Conservation (phyloP, 2,113 vertebrate genomes). For the Corynorhinus townsendii region DNA sequence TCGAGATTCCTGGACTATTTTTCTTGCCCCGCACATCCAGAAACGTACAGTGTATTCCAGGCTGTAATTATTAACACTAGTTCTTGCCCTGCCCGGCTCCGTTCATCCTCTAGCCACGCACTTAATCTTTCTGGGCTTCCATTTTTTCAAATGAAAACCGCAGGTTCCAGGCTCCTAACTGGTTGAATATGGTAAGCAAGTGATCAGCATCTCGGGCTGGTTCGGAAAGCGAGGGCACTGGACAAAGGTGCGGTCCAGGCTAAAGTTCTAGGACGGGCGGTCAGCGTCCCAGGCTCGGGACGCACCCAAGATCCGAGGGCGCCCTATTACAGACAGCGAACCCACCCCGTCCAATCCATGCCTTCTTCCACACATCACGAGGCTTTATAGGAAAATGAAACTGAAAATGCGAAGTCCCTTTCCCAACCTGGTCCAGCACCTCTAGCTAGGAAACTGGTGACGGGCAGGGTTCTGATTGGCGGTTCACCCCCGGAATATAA, state of each 20-base stretch:
- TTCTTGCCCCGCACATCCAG: neutral
- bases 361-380: neutral
- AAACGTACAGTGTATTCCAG: neutral
- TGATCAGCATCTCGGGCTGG: neutral
- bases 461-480: constrained; percentile 46
- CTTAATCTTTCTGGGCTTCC: neutral
- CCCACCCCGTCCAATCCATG: neutral
- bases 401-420: constrained; percentile 15
- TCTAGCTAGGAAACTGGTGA: constrained; percentile 37
- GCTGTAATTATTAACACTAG: neutral
- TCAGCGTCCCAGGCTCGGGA: fast-evolving
- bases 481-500: fast-evolving
- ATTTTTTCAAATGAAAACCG: neutral
- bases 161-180: neutral
- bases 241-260: neutral
- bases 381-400: constrained; percentile 57
- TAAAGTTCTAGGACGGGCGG: no score
- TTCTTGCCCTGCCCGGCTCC: neutral
- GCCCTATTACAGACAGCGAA: neutral
- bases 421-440: neutral
- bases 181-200: neutral
- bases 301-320: no score
- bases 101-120: neutral
- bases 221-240: neutral
- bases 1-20: neutral